Evolutionary conservation across 2,113 vertebrate species (phyloP), one percentile per base, ranked within the genome.

Genomic region (Geococcyx californianus): DNA sequence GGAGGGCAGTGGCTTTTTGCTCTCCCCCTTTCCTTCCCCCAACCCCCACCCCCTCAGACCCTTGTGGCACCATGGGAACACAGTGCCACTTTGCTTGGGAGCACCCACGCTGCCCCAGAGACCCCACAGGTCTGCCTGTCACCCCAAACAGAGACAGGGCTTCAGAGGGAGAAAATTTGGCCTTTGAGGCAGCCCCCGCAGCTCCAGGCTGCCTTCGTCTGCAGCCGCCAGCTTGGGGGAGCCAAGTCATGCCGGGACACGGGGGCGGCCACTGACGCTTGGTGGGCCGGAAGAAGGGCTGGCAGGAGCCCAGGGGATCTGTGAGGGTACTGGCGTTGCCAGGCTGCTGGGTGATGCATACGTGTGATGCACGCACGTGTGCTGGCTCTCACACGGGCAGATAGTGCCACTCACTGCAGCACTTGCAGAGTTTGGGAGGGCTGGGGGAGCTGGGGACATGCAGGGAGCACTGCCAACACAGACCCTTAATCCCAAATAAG

Each of bases 161-260:
- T 94, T 94, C 92, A 93, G 40, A 83, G 59, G 2, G 0, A 79
- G 49, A 91, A 91, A 90, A 94, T 38, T 0, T 66, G 9, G 45
- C 70, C 91, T 93, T 95, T 96, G 91, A 95, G 58, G 69, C 69
- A 0, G 93, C 87, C 94, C 77, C 87, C 84, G 45, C 85, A 44
- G 90, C 58, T 49, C 85, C 9, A 1, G 4, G 2, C 58, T 24
- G 73, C 87, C 84, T 56, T 33, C 21, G 40, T 40, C 69, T 1
- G 0, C 29, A 1, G 69, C 38, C 74, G 1, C 42, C 9, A 14
- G 82, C 7, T 2, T 19, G 33, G 92, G 88, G 76, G 47, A 10
- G 36, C 36, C 0, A 8, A 63, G 88, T 73, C 23, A 0, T 0
- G 17, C 75, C 47, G 0, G 89, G 95, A 63, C 88, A 19, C 8